Conservation (phyloP, 23 tunicate genomes). For the Phallusia fumigata region DNA sequence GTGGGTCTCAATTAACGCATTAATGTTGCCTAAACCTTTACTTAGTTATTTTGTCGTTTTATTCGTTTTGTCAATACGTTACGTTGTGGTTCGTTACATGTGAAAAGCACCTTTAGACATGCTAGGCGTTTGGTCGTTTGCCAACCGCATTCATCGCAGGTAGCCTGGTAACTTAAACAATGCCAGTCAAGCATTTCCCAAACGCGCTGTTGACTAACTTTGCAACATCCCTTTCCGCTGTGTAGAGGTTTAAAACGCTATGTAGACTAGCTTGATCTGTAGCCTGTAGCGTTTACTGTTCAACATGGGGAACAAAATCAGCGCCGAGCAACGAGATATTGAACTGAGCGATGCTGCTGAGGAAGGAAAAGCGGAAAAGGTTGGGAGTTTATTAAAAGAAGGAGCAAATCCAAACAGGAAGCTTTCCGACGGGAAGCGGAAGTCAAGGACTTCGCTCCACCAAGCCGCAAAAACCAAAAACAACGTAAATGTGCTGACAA, state of each 20-base stretch:
- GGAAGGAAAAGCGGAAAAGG: slow-evolving; percentile 41
- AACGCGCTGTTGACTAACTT: background rate
- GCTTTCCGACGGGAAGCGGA: slow-evolving; percentile 33
- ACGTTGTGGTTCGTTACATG: background rate
- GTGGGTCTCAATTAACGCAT: too few relatives aligned
- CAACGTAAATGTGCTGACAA: slow-evolving; percentile 57
- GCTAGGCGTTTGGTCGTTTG: too few relatives aligned
- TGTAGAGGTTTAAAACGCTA: background rate
- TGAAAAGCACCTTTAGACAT: background rate
- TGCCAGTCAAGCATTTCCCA: background rate
- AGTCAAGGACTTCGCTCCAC: slow-evolving; percentile 58
- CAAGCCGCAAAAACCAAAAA: slow-evolving; percentile 78
- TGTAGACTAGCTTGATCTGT: background rate
- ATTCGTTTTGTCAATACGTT: too few relatives aligned
- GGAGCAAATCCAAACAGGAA: slow-evolving; percentile 70
- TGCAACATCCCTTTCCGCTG: slow-evolving; percentile 11
- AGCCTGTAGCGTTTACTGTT: background rate
- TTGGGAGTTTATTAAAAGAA: slow-evolving; percentile 35
- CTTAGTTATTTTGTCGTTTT: too few relatives aligned
- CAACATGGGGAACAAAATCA: slow-evolving; percentile 68
- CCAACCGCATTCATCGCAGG: background rate
- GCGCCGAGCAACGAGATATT: slow-evolving; percentile 52
- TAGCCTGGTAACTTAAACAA: background rate
- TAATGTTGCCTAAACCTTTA: too few relatives aligned
- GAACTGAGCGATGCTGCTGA: slow-evolving; percentile 68